Conservation (phyloP, 2,888 invertebrate species). For the Cactoblastis cactorum region DNA sequence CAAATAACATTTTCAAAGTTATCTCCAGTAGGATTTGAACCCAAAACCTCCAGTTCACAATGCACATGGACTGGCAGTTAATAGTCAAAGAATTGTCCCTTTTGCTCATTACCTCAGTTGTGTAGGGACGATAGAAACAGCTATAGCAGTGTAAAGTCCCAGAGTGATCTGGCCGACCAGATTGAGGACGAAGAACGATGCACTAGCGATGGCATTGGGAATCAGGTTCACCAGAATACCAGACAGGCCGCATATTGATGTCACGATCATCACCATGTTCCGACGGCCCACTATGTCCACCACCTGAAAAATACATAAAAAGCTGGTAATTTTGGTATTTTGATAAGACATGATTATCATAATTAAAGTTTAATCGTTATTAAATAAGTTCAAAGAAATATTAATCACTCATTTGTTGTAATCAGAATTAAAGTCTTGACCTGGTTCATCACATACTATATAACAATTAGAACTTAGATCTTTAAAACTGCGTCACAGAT, state of each 20-base stretch:
- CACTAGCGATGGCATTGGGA: slow-evolving; percentile 61
- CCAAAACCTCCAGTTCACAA: no score
- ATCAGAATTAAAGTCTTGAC: background rate
- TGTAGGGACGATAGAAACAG: slow-evolving; percentile 69
- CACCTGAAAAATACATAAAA: slow-evolving; percentile 24
- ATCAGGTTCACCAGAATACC: slow-evolving; percentile 74
- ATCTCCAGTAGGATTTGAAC: no score
- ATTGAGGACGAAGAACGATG: slow-evolving; percentile 54
- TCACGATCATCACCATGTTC: slow-evolving; percentile 46
- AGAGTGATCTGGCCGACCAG: slow-evolving; percentile 45
- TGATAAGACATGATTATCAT: no score
- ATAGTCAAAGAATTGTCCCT: no score
- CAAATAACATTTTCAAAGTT: no score
- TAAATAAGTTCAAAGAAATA: no score
- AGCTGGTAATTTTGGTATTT: no score
- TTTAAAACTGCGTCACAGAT: no score
- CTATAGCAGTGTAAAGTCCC: slow-evolving; percentile 63
- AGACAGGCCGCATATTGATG: slow-evolving; percentile 59
- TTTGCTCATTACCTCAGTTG: slow-evolving; percentile 36
- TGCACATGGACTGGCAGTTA: no score
- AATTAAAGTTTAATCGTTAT: background rate
- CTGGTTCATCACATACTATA: no score
- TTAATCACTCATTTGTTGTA: no score
- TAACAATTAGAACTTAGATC: no score
- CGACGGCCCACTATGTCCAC: slow-evolving; percentile 59